Base-by-base conservation (phyloP, 2,888 invertebrate species). In the Bellardia pandia region DNA sequence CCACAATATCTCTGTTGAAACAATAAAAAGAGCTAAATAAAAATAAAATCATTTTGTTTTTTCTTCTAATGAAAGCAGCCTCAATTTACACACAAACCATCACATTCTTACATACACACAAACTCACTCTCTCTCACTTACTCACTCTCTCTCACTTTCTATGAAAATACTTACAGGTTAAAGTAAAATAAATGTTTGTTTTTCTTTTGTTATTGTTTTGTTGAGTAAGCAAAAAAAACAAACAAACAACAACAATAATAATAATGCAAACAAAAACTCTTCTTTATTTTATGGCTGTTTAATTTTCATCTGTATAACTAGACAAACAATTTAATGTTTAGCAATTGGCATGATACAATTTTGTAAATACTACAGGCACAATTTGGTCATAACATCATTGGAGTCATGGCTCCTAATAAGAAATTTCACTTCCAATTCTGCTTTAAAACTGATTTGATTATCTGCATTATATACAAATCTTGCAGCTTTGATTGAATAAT, bases 131-230 rank as follows among this genome's bases (percentile, higher is more conserved):
- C 51, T 53, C 7, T 16, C 2, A 45, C 45, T 7, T 45, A 11
- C 3, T 13, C 37, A 13, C 13, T 2, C 16, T 14, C 16, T 42
- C 42, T 62, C 16, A 75, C 33, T 37, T 33, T 62, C 7, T 37
- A 7, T 2, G 3, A 60, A 60, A 72, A 7, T 42, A 13, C 16
- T 66, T 45, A 40, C 58, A 72, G 64, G 66, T 76, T 84, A 66
- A 68, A 76, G 45, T 48, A 72, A 77, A 80, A 86, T 77, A 80
- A 77, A 77, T 86, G 84, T 86, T 77, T 75, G 53, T 66, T 72
- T 72, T 71, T 53, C 16, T 33, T 69, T 42, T 16, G n/a, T 77
- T 16, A 2, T 37, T 77, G 8, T 60, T 11, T 72, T 80, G 48
- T 86, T 84, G 56, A 79, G 75, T 77, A 77, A 86, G 80, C 77